Percentiles rank a stretch among this genome's conserved stretches.
These are phyloP conservation scores for Rhogogaster chlorosoma DNA, from an alignment of 2,888 invertebrate genomes.

Conservation along the genomic window DNA sequence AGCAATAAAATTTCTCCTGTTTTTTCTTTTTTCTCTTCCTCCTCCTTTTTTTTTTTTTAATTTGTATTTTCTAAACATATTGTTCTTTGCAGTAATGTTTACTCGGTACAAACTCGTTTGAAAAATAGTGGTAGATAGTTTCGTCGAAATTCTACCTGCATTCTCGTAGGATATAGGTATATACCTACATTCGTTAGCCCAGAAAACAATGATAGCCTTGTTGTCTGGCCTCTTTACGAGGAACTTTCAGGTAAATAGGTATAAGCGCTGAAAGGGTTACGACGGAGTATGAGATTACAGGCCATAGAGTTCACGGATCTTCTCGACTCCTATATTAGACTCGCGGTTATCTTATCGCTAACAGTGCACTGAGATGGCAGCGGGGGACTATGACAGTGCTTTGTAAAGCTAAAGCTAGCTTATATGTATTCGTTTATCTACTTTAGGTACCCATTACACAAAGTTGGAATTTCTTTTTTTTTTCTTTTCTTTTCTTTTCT, in stretches of 20 bases:
- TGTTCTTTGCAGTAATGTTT: no score
- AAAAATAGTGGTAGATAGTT: no score
- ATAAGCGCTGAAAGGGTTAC: conserved; percentile 1
- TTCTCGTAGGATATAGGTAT: background rate
- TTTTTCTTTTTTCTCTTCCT: no score
- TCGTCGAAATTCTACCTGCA: background rate
- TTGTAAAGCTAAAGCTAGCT: background rate
- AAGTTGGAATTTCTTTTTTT: no score
- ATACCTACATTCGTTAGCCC: background rate
- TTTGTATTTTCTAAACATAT: no score
- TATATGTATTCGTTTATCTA: background rate
- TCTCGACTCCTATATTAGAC: background rate
- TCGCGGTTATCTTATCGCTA: conserved; percentile 16
- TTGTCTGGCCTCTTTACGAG: conserved; percentile 9
- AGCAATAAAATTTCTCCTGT: no score
- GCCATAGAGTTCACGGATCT: conserved; percentile 2
- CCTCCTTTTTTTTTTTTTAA: background rate
- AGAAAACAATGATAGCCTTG: conserved; percentile 37
- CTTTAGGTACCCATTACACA: no score
- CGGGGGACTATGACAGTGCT: background rate
- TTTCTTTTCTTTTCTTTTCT: no score
- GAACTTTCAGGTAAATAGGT: conserved; percentile 37
- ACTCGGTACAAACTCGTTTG: no score
- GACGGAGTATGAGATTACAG: background rate
- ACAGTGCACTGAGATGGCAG: background rate